Evolutionary conservation across 2,888 invertebrate species (phyloP), one percentile per base, ranked within the genome.

Genomic region (Conus canariensis): DNA sequence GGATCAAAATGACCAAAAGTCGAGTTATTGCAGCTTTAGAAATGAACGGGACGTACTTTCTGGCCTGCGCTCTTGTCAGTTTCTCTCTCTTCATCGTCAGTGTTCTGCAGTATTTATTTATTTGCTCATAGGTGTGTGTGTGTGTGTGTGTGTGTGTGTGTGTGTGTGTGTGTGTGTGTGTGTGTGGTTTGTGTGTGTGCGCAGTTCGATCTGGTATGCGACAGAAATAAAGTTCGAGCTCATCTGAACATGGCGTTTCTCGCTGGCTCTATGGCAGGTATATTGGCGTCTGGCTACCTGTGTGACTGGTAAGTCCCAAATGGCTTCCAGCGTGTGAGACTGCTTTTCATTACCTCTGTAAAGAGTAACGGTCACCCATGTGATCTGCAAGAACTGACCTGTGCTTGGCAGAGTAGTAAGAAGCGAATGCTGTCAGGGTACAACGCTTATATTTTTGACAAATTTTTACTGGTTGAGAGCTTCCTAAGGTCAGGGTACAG

Each of bases 111-210:
- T 64, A 16, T 64, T 25, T 45, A 12, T 80, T 0, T 10, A 9
- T 80, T 10, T 80, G 45, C 9, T 8, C 16, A 10, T 45, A 8
- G 9, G 58, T 58, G 56, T 58, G 45, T 82, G 82, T 82, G 45
- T 56, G 58, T 82, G 82, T 82, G 56, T 82, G 58, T 58, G 58
- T 82, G 77, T 77, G 77, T 77, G 77, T 77, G 77, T 77, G 77
- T 77, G 77, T 77, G 77, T 77, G 77, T 77, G 77, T 77, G 77
- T 77, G 77, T 25, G 77, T 25, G 74, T 74, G 74, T 74, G 74
- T 74, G 74, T 74, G 74, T 74, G 74, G 12, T 14, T 8, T 77
- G 77, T 77, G 77, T 77, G 77, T 77, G 77, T 77, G 77, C 30
- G 77, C 30, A 58, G 58, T 82, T 82, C 56, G 82, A 82, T 82